Conservation (phyloP, 1,140 invertebrate species). For the Andrena cerasifolii region DNA sequence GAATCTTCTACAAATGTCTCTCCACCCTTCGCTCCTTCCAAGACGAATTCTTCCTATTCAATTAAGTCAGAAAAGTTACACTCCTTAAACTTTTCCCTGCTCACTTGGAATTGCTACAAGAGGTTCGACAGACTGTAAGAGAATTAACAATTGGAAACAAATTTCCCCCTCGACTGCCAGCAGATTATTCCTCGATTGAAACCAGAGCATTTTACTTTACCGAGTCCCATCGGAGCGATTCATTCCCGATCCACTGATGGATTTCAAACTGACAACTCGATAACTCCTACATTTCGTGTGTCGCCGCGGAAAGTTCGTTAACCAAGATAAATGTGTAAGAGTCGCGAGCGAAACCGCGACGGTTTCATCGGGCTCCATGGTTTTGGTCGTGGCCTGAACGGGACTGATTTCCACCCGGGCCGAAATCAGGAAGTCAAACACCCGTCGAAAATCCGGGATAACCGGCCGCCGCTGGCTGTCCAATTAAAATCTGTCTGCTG, state of each 20-base stretch:
- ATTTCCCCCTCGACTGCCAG: too few species aligned
- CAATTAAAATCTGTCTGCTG: conserved; percentile 21
- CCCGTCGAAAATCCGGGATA: neutral
- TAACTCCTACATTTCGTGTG: too few species aligned
- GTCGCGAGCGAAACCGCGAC: neutral
- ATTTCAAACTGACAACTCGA: neutral
- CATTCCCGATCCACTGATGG: neutral
- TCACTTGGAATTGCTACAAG: too few species aligned
- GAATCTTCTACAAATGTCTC: too few species aligned
- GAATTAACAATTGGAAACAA: too few species aligned
- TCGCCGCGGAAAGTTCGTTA: neutral
- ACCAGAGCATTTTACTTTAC: too few species aligned
- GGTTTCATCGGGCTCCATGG: neutral
- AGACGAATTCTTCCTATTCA: too few species aligned
- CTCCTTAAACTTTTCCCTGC: too few species aligned
- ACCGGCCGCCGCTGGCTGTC: neutral
- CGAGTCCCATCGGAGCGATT: neutral
- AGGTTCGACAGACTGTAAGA: too few species aligned
- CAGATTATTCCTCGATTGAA: neutral
- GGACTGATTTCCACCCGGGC: neutral
- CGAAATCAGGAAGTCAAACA: neutral
- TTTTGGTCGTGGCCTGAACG: too few species aligned
- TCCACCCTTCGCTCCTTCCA: too few species aligned
- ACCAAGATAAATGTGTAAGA: neutral
- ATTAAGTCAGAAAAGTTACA: too few species aligned